These are phyloP conservation scores for Campoletis raptor DNA, from an alignment of 2,888 invertebrate genomes.

Conservation along the genomic window DNA sequence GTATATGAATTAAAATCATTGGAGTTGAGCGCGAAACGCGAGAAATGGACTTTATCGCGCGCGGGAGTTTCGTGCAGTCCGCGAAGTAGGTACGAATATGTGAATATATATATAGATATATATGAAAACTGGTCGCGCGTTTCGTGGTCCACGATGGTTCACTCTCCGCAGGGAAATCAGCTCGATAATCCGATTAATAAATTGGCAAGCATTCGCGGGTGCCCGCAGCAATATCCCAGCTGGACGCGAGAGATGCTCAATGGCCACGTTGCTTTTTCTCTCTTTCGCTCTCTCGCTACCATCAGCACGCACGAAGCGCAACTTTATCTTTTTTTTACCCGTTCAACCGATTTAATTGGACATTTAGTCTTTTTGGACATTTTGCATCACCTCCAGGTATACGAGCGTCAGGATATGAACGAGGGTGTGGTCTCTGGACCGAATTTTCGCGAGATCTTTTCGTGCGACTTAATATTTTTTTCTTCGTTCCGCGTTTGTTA, in stretches of 20 bases:
- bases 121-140: constrained; percentile 54
- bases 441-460: constrained; percentile 46
- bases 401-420: constrained; percentile 36
- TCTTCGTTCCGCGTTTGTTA: constrained; percentile 29
- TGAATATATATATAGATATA: neutral
- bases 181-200: constrained; percentile 84
- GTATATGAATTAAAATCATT: constrained; percentile 52
- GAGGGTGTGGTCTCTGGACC: constrained; percentile 29
- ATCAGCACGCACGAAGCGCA: neutral
- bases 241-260: constrained; percentile 36
- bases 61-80: constrained; percentile 61
- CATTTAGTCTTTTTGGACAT: too few species aligned
- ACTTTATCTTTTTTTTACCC: constrained; percentile 27
- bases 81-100: neutral
- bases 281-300: neutral
- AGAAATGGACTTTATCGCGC: constrained; percentile 75
- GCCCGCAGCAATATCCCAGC: constrained; percentile 55
- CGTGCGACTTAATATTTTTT: constrained; percentile 1
- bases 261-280: constrained; percentile 3
- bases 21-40: constrained; percentile 50
- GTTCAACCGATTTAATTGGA: constrained; percentile 80
- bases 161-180: constrained; percentile 83
- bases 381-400: constrained; percentile 72
- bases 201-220: constrained; percentile 78
- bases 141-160: constrained; percentile 69